Evolutionary conservation across 2,888 invertebrate genomes (phyloP), one percentile per base, ranked within the genome.

Genomic region (Cynaeus angustus): DNA sequence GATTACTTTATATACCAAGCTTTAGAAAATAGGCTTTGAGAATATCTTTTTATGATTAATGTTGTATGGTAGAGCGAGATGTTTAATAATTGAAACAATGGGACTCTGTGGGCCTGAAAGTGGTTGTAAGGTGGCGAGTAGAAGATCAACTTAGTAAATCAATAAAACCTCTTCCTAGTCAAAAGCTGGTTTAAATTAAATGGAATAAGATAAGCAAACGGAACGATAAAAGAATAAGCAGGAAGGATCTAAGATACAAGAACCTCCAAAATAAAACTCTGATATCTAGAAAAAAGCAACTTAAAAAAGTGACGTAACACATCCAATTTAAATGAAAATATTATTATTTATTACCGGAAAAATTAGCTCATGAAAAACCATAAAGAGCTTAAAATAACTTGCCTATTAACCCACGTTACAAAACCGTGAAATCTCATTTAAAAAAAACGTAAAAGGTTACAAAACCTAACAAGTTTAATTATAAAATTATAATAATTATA

Each of bases 121-220:
- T 16, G 28, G 48, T n/a, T n/a, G 41, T 9, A 12, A 53, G 59
- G 28, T 45, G 38, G 58, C n/a, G 28, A 66, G 43, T 10, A 55
- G 52, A 50, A 41, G 68, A 66, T 62, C 56, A 53, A 66, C 48
- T 37, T 45, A 38, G 45, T 50, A 41, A 72, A 70, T 72, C 72
- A 72, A 72, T 72, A 70, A 56, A 70, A 68, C 53, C 65, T 59
- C 38, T 46, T 65, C 10, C 33, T 61, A 66, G 55, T 69, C 71
- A 73, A 72, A 71, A 71, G 72, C 64, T 55, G 26, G 66, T 66
- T 66, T 73, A 73, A 73, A 73, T 73, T 73, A 73, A 71, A 67
- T 67, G 71, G 66, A 69, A 65, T 71, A 71, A 71, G 73, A 73
- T 73, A 71, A 73, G 69, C 71, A 69, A 67, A 45, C 68, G 48